Base-by-base conservation (phyloP, 2,797 vertebrate species). In the Avahi laniger region DNA sequence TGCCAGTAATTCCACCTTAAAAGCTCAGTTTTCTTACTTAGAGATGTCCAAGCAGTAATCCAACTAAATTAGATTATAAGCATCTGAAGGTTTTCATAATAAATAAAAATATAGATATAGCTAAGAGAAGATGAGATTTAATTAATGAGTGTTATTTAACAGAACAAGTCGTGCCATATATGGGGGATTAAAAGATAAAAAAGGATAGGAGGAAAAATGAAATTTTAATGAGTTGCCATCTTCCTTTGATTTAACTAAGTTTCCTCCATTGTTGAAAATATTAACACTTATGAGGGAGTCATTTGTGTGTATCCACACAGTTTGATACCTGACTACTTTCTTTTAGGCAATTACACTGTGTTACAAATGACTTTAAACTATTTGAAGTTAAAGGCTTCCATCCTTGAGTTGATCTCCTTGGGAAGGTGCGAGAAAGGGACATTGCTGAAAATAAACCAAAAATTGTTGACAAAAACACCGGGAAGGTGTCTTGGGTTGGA, bases 71-170 rank as follows among this genome's bases (percentile, higher is more conserved):
- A 97, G 90, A 92, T 96, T 96, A 97, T 96, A 97, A 98, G 94
- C 90, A 96, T 97, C 96, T 95, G 63, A 97, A 95, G 89, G 97
- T 97, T 98, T 97, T 96, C 95, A 89, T 41, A 69, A 94, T 96
- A 98, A 97, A 97, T 86, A 97, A 98, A 97, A 98, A 98, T 96
- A 98, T 24, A 98, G 97, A 94, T 80, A 95, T 41, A 92, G 91
- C 94, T 82, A 93, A 94, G 95, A 98, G 89, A 98, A 57, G 95
- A 97, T 30, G 94, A 93, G 96, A 91, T 96, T 98, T 94, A 98
- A 93, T 97, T 94, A 97, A 73, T 65, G 54, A 94, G 95, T 97
- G 97, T 97, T 97, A 98, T 98, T 98, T 98, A 98, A 98, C 41
- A 93, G 96, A 98, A 97, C 97, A 97, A 97, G 94, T 93, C 93